phyloP scores from a whole-genome alignment of 2,888 invertebrate genomes.

The Liposcelis brunnea region DNA sequence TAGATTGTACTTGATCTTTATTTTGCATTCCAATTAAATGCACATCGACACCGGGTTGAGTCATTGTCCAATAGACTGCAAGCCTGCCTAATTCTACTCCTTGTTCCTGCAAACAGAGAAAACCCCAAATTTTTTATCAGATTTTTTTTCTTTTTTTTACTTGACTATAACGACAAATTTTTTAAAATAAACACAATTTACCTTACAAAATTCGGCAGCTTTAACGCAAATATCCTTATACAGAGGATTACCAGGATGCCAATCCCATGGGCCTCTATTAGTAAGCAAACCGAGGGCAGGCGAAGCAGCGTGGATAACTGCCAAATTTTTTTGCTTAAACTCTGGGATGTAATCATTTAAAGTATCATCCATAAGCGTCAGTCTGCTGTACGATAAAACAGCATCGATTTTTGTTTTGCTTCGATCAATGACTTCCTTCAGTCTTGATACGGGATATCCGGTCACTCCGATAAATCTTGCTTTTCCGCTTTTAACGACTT shows the following conservation, averaged over 20 bases:
- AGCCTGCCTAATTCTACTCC: slow-evolving; percentile 52
- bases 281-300: slow-evolving; percentile 71
- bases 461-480: slow-evolving; percentile 64
- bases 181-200: too few relatives aligned
- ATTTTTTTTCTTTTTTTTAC: background rate
- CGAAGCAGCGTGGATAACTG: slow-evolving; percentile 67
- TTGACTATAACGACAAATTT: too few relatives aligned
- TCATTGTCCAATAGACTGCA: slow-evolving; percentile 46
- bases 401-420: slow-evolving; percentile 44
- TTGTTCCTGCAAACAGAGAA: slow-evolving; percentile 27
- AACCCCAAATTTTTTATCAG: slow-evolving; percentile 1
- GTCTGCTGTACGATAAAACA: slow-evolving; percentile 61
- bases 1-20: slow-evolving; percentile 38
- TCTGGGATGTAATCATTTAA: slow-evolving; percentile 53
- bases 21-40: slow-evolving; percentile 64
- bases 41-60: slow-evolving; percentile 42
- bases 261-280: slow-evolving; percentile 50
- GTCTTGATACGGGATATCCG: slow-evolving; percentile 59
- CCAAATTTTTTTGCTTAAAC: slow-evolving; percentile 54
- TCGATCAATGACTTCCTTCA: slow-evolving; percentile 55
- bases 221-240: slow-evolving; percentile 40
- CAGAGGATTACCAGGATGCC: slow-evolving; percentile 62
- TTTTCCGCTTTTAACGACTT: slow-evolving; percentile 45
- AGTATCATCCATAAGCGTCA: slow-evolving; percentile 62
- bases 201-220: slow-evolving; percentile 50